Conservation (phyloP, 1,140 invertebrate species). For the Drosophila ogumai region DNA sequence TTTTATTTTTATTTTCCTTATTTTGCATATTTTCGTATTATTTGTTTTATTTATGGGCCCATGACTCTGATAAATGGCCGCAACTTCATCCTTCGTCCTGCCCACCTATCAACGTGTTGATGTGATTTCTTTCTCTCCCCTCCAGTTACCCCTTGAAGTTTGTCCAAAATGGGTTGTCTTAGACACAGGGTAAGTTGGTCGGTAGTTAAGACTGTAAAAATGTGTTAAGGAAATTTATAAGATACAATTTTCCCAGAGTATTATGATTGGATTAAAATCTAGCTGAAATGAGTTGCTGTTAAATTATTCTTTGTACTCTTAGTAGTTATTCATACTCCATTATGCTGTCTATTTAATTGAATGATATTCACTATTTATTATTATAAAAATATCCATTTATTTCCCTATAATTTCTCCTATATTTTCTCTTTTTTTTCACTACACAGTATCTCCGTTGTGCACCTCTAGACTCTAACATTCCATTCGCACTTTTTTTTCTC, state of each 20-base stretch:
- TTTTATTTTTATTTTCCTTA: conserved; percentile 70
- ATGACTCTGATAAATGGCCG: conserved; percentile 75
- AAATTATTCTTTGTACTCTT: not conserved
- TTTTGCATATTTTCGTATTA: conserved; percentile 81
- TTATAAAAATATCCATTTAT: not conserved
- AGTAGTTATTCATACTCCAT: too few relatives aligned
- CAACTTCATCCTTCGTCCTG: conserved; percentile 44
- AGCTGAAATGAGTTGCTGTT: not conserved
- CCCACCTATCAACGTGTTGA: conserved; percentile 74
- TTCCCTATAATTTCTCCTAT: not conserved
- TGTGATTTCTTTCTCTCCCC: conserved; percentile 60
- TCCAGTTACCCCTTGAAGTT: conserved; percentile 23
- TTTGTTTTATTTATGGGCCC: conserved; percentile 81
- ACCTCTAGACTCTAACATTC: not conserved
- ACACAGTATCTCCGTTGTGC: conserved; percentile 5
- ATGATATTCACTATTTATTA: not conserved
- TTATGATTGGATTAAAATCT: not conserved
- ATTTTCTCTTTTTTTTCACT: not conserved
- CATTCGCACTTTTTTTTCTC: conserved; percentile 36
- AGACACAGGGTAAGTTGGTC: too few relatives aligned
- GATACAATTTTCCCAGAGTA: not conserved
- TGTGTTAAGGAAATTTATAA: not conserved
- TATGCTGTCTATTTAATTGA: too few relatives aligned
- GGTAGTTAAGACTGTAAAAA: not conserved
- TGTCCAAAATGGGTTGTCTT: not conserved